These are phyloP conservation scores for Sorex maritimensis DNA, from an alignment of 2,797 vertebrate species.

Conservation along the genomic window DNA sequence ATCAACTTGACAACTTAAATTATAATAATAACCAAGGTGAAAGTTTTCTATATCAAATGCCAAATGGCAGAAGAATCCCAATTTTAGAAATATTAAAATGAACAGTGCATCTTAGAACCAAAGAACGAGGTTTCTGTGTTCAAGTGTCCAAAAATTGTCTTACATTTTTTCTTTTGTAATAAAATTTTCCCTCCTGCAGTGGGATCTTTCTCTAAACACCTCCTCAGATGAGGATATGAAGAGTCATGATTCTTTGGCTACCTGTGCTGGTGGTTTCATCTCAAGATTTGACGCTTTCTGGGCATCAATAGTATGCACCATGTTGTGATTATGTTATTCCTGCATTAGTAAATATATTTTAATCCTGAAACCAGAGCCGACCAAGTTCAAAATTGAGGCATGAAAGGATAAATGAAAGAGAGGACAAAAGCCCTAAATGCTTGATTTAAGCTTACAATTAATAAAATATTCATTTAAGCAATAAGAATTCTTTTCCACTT, in stretches of 20 bases:
- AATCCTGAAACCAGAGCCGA: neutral
- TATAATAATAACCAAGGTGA: neutral
- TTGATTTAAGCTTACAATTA: constrained; percentile 22
- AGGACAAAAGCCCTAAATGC: neutral
- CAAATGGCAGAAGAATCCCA: neutral
- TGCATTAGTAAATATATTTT: constrained; percentile 36
- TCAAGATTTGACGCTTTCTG: neutral
- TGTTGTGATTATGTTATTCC: neutral
- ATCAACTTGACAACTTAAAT: neutral
- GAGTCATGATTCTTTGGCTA: neutral
- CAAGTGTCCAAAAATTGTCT: neutral
- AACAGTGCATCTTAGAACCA: constrained; percentile 32
- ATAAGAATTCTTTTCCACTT: constrained; percentile 49
- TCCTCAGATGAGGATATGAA: no score
- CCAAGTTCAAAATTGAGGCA: neutral
- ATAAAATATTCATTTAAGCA: constrained; percentile 69
- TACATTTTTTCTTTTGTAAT: constrained; percentile 17
- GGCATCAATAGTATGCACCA: neutral
- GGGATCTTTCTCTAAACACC: neutral
- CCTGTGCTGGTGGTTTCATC: neutral
- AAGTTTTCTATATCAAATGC: neutral
- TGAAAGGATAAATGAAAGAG: constrained; percentile 56
- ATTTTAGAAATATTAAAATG: constrained; percentile 53
- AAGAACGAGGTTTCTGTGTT: neutral
- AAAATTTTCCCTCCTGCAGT: neutral